phyloP scores from a whole-genome alignment of 2,113 vertebrate genomes.

The Camelus bactrianus region DNA sequence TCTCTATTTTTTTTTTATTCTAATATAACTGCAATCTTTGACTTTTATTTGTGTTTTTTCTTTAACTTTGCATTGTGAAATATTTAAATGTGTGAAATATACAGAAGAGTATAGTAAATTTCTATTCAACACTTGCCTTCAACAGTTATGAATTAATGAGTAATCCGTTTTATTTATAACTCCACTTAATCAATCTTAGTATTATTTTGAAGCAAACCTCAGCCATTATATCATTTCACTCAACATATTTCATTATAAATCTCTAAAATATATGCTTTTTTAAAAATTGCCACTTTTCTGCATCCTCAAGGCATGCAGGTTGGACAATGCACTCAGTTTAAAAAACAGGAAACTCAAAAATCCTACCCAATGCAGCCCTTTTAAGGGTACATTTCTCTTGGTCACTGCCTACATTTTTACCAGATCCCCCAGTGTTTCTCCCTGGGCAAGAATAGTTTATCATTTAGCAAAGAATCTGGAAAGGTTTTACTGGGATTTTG shows the following conservation, averaged over 20 bases:
- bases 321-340: neutral
- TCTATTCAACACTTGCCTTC: neutral
- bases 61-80: neutral
- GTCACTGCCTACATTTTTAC: neutral
- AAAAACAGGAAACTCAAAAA: neutral
- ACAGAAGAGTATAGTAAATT: neutral
- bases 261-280: neutral
- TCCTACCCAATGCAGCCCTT: neutral
- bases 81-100: neutral
- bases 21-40: neutral
- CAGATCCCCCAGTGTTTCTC: neutral
- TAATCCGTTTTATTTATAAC: neutral
- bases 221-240: neutral
- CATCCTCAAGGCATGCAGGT: neutral
- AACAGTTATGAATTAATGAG: neutral
- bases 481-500: neutral
- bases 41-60: neutral
- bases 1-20: neutral
- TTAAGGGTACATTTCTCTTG: neutral
- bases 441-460: neutral
- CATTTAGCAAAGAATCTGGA: neutral
- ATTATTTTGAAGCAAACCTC: slow-evolving; percentile 21
- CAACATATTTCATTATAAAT: neutral
- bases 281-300: neutral
- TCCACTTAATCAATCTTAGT: neutral